A percentile compares a stretch with the other conserved stretches of the same genome.
Evolutionary conservation across 2,797 vertebrate genomes (phyloP).

Genomic region (Melopsittacus undulatus): DNA sequence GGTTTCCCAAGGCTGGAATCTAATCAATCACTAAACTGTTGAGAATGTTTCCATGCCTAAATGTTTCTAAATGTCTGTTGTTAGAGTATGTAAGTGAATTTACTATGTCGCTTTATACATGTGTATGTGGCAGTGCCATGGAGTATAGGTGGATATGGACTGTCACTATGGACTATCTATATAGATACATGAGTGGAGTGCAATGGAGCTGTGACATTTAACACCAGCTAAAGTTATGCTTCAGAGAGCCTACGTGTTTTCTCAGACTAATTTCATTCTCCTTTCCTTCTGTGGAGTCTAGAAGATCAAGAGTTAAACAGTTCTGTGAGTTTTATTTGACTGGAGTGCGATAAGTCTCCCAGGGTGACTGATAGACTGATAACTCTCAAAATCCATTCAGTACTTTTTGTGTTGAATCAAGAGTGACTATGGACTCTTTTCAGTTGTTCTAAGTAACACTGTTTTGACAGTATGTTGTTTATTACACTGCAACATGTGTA

Average conservation of each 20-base stretch:
- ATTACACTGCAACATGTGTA: slow-evolving; percentile 17
- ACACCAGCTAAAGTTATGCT: slow-evolving; percentile 15
- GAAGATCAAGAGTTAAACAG: slow-evolving; percentile 60
- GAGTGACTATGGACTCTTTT: background rate
- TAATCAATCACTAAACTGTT: background rate
- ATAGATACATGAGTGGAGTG: background rate
- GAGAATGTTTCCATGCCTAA: background rate
- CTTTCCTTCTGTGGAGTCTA: background rate
- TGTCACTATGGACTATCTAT: background rate
- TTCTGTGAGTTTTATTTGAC: slow-evolving; percentile 55
- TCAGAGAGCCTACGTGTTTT: background rate
- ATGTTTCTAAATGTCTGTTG: background rate
- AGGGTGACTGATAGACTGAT: slow-evolving; percentile 61
- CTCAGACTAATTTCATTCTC: slow-evolving; percentile 44
- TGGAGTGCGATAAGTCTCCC: slow-evolving; percentile 43
- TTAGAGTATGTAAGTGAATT: background rate
- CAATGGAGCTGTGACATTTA: background rate
- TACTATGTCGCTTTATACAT: rapidly evolving
- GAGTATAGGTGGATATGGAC: background rate
- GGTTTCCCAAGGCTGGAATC: background rate
- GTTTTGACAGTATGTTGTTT: slow-evolving; percentile 45
- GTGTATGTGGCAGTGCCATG: background rate
- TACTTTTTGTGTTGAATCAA: slow-evolving; percentile 30
- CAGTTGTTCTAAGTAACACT: slow-evolving; percentile 39
- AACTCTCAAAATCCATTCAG: slow-evolving; percentile 38